A percentile compares a stretch with the other conserved stretches of the same genome.
Evolutionary conservation across 2,888 invertebrate genomes (phyloP).

Genomic region (Sinohyriopsis cumingii): DNA sequence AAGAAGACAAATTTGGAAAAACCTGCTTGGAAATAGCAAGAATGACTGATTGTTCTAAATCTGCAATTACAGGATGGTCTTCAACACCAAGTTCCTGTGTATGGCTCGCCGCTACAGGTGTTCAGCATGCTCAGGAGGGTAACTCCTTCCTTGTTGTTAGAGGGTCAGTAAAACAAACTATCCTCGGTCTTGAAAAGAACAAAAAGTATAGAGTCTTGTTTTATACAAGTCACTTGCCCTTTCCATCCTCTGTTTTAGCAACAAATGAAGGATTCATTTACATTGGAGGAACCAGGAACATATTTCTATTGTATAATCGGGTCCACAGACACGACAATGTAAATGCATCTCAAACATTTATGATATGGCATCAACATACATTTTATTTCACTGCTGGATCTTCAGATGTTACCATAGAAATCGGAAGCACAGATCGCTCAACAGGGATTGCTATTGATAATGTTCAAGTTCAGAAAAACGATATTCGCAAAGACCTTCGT

Average conservation of each 20-base stretch:
- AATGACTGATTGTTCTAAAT: background rate
- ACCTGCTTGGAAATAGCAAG: background rate
- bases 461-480: conserved; percentile 10
- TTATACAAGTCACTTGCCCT: no score
- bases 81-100: background rate
- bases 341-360: background rate
- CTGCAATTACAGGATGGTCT: background rate
- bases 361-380: conserved; percentile 24
- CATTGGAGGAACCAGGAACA: conserved; percentile 9
- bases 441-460: conserved; percentile 17
- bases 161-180: conserved; percentile 8
- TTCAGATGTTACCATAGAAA: conserved; percentile 1
- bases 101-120: background rate
- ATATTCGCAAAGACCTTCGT: background rate
- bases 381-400: conserved; percentile 12
- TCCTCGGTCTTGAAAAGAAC: background rate
- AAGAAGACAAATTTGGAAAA: background rate
- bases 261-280: conserved; percentile 14
- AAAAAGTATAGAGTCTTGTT: conserved; percentile 12
- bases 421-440: conserved; percentile 8
- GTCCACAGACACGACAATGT: background rate
- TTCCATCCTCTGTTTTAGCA: conserved; percentile 8
- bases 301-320: conserved; percentile 20
- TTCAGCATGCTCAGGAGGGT: conserved; percentile 7
- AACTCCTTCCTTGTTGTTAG: conserved; percentile 6